These are phyloP conservation scores for Agrotis exclamationis DNA, from an alignment of 2,888 invertebrate species.

Conservation along the genomic window DNA sequence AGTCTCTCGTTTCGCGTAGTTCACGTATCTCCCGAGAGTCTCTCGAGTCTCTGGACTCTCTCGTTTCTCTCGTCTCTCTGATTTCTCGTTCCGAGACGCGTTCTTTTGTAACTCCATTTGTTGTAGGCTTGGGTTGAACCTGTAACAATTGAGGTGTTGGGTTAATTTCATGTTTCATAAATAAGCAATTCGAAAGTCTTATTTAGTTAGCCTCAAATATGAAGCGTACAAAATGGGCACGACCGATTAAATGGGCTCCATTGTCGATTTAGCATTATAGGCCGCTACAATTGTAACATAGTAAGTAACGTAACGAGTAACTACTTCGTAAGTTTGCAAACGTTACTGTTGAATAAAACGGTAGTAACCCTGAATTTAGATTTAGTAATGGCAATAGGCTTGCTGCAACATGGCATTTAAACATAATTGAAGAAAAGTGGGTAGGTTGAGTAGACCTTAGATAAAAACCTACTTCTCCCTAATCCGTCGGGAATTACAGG, in stretches of 20 bases:
- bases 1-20: conserved; percentile 71
- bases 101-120: conserved; percentile 88
- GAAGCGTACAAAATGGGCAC: neutral
- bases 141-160: conserved; percentile 79
- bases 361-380: too few species aligned
- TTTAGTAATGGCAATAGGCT: too few species aligned
- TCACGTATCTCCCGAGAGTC: conserved; percentile 71
- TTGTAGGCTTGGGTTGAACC: conserved; percentile 88
- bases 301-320: too few species aligned
- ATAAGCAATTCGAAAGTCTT: neutral
- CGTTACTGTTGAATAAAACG: neutral
- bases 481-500: neutral
- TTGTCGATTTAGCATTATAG: neutral
- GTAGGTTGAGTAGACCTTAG: too few species aligned
- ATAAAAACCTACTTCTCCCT: neutral
- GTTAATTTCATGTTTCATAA: conserved; percentile 13
- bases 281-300: neutral
- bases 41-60: conserved; percentile 70
- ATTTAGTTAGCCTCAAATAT: neutral
- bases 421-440: neutral
- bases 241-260: neutral
- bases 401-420: neutral
- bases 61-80: conserved; percentile 71
- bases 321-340: neutral
- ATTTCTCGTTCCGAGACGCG: conserved; percentile 80